These are phyloP conservation scores for Ctenoplectra terminalis DNA, from an alignment of 1,140 invertebrate genomes.

Conservation along the genomic window DNA sequence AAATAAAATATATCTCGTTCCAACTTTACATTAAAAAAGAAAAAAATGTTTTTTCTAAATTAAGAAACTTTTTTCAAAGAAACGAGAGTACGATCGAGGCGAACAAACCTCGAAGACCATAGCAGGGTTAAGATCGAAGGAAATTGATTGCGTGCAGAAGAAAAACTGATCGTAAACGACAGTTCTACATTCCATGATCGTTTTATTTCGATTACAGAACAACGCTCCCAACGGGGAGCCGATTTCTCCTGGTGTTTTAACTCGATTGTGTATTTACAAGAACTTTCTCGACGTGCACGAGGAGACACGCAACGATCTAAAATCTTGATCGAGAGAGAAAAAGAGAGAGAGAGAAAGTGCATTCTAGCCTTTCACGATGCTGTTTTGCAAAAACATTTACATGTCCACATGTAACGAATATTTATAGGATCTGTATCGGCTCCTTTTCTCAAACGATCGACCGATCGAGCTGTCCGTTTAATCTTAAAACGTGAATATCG, in stretches of 20 bases:
- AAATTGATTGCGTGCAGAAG: neutral
- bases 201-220: conserved; percentile 81
- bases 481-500: conserved; percentile 3
- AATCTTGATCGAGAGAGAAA: neutral
- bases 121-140: neutral
- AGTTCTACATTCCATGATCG: conserved; percentile 76
- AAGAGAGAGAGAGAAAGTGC: neutral
- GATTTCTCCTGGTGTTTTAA: conserved; percentile 42
- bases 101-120: too few relatives aligned
- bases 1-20: too few relatives aligned
- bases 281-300: conserved; percentile 36
- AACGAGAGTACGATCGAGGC: too few relatives aligned
- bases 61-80: too few relatives aligned
- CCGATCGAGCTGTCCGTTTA: neutral
- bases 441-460: neutral
- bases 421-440: neutral
- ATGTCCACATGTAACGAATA: neutral
- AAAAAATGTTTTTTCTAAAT: too few relatives aligned
- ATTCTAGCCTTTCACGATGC: neutral
- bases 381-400: neutral
- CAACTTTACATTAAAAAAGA: too few relatives aligned
- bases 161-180: conserved; percentile 14
- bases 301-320: conserved; percentile 45
- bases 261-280: conserved; percentile 61
- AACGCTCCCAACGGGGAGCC: conserved; percentile 62